Conservation (phyloP, 2,797 vertebrate genomes). For the Chrosomus eos region DNA sequence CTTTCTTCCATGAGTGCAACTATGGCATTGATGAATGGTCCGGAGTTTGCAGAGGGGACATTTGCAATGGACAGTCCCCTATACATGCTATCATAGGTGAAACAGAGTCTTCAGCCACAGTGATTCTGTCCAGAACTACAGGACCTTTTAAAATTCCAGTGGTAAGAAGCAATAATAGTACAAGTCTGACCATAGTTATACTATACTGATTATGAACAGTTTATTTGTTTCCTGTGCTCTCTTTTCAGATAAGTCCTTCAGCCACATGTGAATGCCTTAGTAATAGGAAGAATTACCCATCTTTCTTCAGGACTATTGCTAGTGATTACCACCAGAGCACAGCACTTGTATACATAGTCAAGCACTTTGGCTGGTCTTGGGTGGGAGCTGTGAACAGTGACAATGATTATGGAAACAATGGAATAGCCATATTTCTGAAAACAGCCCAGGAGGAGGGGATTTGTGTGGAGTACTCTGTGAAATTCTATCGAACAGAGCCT, state of each 20-base stretch:
- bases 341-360: constrained; percentile 74
- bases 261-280: constrained; percentile 79
- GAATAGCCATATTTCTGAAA: constrained; percentile 76
- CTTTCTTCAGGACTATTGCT: constrained; percentile 77
- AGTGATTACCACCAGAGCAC: constrained; percentile 75
- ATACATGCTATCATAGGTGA: constrained; percentile 57
- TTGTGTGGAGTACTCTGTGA: constrained; percentile 74
- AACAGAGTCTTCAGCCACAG: constrained; percentile 57
- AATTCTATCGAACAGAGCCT: not conserved
- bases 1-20: constrained; percentile 56
- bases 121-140: constrained; percentile 51
- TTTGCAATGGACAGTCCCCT: not conserved
- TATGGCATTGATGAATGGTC: constrained; percentile 61
- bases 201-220: no score
- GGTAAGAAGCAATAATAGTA: no score
- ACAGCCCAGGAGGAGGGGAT: constrained; percentile 73
- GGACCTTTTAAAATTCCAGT: constrained; percentile 41
- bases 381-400: constrained; percentile 79
- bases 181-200: no score
- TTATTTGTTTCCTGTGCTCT: not conserved
- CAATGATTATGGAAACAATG: constrained; percentile 79
- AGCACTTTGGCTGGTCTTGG: constrained; percentile 80
- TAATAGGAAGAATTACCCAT: constrained; percentile 70
- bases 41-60: not conserved
- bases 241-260: constrained; percentile 75